Percentiles rank a stretch among this genome's conserved stretches.
Evolutionary conservation across 2,797 vertebrate species (phyloP).

Genomic region (Tragopan temminckii): DNA sequence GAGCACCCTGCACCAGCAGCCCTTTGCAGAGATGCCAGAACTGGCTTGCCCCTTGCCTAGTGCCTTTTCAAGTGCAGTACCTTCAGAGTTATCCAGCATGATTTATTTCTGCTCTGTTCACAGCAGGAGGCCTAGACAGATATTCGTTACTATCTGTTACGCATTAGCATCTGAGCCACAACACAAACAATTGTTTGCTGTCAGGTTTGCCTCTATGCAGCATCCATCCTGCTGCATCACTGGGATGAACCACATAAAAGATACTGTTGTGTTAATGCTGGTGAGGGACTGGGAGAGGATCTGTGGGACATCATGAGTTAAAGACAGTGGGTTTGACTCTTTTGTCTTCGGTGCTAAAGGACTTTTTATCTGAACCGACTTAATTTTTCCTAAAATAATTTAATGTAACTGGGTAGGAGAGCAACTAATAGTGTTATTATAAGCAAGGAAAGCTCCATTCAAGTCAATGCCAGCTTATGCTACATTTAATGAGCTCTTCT

Average conservation of each 20-base stretch:
- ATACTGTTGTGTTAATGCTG: not conserved
- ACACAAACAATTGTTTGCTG: not conserved
- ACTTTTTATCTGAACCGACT: not conserved
- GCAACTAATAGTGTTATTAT: not conserved
- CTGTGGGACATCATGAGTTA: not conserved
- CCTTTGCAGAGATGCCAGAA: not conserved
- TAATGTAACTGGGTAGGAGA: not conserved
- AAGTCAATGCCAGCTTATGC: not conserved
- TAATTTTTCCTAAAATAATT: not conserved
- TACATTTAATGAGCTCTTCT: slow-evolving; percentile 36
- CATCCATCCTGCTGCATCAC: not conserved
- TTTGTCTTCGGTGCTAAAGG: not conserved
- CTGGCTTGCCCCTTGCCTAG: not conserved
- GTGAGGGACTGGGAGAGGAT: not conserved
- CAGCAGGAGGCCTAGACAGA: not conserved
- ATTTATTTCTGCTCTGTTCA: not conserved
- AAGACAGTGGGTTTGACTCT: not conserved
- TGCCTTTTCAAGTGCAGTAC: not conserved
- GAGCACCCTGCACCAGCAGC: rapidly evolving
- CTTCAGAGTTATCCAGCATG: not conserved
- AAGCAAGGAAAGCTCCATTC: not conserved
- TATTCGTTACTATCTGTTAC: not conserved
- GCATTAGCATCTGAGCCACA: not conserved
- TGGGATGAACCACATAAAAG: not conserved
- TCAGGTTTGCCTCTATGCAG: not conserved